Evolutionary conservation across 1,140 invertebrate genomes (phyloP), one percentile per base, ranked within the genome.

Genomic region (Dufourea novaeangliae): DNA sequence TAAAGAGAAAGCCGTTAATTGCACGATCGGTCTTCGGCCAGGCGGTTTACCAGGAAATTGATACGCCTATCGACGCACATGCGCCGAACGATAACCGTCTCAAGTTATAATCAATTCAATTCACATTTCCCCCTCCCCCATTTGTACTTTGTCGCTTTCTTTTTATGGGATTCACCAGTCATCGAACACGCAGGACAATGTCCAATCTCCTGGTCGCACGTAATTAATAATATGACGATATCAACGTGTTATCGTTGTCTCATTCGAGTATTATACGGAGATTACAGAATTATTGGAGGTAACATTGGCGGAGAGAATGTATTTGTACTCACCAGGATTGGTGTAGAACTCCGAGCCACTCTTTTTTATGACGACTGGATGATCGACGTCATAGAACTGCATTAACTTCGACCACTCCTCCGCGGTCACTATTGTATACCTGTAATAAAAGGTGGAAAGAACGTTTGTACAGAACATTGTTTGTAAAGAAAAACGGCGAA

Each of bases 321-420:
- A 11, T 27, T 37, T 34, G 12, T 37, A 85, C 91, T 91, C 67
- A 91, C 91, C 82, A 2, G 90, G 90, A 62, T 82, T 71, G 14
- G 88, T 88, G 6, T 69, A 6, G 22, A 88, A 80, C n/a, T 86
- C 80, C 0, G 74, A 56, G 0, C 79, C 84, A 25, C 25, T 59
- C 59, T 86, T 92, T 14, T 66, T 77, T 44, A 92, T 88, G 3
- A 81, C 84, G 29, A 92, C 89, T 27, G 83, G 79, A 63, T 89
- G 73, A 75, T 92, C 91, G 0, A 80, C 81, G 10, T 87, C 75
- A 74, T 92, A 92, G 78, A 88, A 91, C n/a, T 90, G 69, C 8
- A 75, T 86, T 17, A 92, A 73, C 79, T 89, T 91, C 34, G 67
- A 54, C 91, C 91, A 92, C 57, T 92, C 91, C 8, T 92, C 90